Evolutionary conservation across 2,797 vertebrate species (phyloP), one percentile per base, ranked within the genome.

Genomic region (Rhabdomys pumilio): DNA sequence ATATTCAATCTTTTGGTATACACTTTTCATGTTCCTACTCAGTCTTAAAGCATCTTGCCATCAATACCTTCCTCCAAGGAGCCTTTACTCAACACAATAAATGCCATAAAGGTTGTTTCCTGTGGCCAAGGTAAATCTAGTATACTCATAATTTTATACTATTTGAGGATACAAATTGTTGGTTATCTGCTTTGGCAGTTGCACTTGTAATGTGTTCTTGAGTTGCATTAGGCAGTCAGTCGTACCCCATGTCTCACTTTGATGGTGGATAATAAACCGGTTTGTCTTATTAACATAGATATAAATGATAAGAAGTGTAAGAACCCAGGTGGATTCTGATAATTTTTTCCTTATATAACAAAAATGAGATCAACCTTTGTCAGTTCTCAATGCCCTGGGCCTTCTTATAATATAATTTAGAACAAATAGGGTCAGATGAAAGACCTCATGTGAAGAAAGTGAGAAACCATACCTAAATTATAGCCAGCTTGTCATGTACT

Each of bases 401-500:
- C 41, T 29, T 24, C 47, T 94, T 41, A 72, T 7, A 67, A n/a
- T 24, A 59, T 38, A 93, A 53, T 47, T 90, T 93, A 92, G 84
- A 85, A 81, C 13, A 50, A 55, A 57, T 63, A 15, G 6, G 3
- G 7, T 50, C 44, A 47, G 29, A 53, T 85, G 3, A 73, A 24
- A 77, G 50, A 63, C 0, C 15, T 38, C 10, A 47, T 55, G 59
- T 41, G 15, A 38, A 84, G 50, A 81, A 29, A 75, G 47, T 57
- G 73, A 92, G 57, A 53, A 83, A 12, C 9, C 7, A 83, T 34
- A 11, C 34, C 38, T 65, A 85, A 87, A n/a, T 77, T 44, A 61
- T 6, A 92, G 22, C 6, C 26, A 47, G 75, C 41, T 5, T 69
- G 4, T 59, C 87, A 19, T 50, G 20, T 20, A 24, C 73, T 90